A percentile compares a stretch with the other conserved stretches of the same genome.
Conservation (phyloP, 2,797 vertebrate species). For the Takifugu ocellatus region DNA sequence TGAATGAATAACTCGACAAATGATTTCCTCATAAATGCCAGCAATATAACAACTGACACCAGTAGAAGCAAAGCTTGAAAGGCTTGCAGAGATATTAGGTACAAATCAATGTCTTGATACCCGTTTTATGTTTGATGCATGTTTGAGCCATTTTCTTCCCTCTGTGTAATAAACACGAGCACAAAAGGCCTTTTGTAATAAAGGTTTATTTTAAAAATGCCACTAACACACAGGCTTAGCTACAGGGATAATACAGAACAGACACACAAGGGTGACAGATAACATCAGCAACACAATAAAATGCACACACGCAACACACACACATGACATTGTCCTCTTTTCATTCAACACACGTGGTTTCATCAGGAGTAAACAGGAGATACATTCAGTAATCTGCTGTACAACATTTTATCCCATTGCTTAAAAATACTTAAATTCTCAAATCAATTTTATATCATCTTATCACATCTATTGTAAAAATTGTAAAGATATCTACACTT, state of each 20-base stretch:
- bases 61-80: not conserved
- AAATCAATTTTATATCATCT: conserved; percentile 38
- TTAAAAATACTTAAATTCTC: conserved; percentile 64
- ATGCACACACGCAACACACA: conserved; percentile 15
- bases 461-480: conserved; percentile 36
- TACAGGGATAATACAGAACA: conserved; percentile 54
- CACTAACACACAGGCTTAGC: conserved; percentile 59
- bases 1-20: too few relatives aligned
- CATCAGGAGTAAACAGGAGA: conserved; percentile 67
- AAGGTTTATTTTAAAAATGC: conserved; percentile 66
- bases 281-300: conserved; percentile 36
- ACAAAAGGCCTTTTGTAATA: conserved; percentile 47
- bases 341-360: conserved; percentile 55
- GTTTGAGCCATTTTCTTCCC: not conserved
- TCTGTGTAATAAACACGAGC: not conserved
- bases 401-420: conserved; percentile 58
- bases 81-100: too few relatives aligned
- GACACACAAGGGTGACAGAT: conserved; percentile 52
- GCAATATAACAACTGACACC: not conserved
- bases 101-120: too few relatives aligned
- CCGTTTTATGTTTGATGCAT: too few relatives aligned
- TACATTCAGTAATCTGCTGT: conserved; percentile 79
- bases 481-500: conserved; percentile 42
- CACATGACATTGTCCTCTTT: conserved; percentile 34
- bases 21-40: too few relatives aligned